Evolutionary conservation across 2,797 vertebrate genomes (phyloP), one percentile per base, ranked within the genome.

Genomic region (Betta splendens): DNA sequence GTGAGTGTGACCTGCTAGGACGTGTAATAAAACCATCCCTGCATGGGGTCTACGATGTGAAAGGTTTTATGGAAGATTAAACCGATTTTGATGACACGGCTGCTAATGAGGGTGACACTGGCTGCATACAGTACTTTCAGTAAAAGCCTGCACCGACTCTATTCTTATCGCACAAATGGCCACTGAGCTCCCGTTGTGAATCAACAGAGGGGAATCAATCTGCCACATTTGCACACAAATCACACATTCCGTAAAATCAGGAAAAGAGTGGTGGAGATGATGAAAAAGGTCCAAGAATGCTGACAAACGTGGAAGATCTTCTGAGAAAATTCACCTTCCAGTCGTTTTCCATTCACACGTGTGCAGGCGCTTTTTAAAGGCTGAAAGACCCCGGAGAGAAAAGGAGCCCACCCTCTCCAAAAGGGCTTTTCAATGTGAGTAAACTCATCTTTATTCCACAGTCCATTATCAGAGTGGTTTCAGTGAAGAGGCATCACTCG

Each of bases 1-100:
- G 67, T 43, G 38, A 72, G 79, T 64, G 67, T 65, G 79, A 89
- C 86, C 80, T 86, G 88, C 76, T 43, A 67, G 69, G 70, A 80
- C 73, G 72, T 77, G 67, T 69, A 73, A 87, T 85, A 64, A 86
- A 85, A 83, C 56, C 36, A 21, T 75, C 70, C 28, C 71, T 61
- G 61, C 75, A 67, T 77, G 84, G 57, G 71, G 66, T 39, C 57
- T 68, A 40, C 64, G 65, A 84, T 83, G 71, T 68, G 62, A 81
- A 76, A 81, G 68, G 58, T 75, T 87, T 89, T 62, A 81, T 70
- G 72, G 36, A 61, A 74, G 69, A 88, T 90, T 79, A 87, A 89
- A 89, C 56, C 64, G 55, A 85, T 84, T 81, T 69, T 81, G 73
- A 78, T 84, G 67, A 60, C 53, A 66, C 33, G 29, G 78, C 64